Conservation (phyloP, 2,888 invertebrate species). For the Lithophane leautieri region DNA sequence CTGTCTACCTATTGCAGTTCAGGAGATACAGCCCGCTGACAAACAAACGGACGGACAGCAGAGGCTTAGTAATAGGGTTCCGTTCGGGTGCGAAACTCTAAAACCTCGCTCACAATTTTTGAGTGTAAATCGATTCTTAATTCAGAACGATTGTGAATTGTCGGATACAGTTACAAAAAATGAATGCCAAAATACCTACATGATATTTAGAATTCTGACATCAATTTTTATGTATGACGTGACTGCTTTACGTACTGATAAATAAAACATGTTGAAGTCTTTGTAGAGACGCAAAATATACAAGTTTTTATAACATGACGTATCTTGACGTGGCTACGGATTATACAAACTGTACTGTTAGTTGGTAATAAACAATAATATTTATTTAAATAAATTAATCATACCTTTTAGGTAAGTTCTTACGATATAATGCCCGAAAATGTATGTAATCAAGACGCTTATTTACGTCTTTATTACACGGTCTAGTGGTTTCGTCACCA, state of each 20-base stretch:
- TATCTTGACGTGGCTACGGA: neutral
- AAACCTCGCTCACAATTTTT: neutral
- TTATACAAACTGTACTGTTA: slow-evolving; percentile 9
- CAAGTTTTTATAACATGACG: neutral
- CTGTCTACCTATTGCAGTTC: no score
- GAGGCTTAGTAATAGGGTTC: no score
- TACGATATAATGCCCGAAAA: neutral
- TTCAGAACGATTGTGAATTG: neutral
- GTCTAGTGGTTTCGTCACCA: neutral
- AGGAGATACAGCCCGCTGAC: no score
- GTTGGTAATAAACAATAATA: neutral
- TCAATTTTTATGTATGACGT: neutral
- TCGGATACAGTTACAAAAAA: neutral
- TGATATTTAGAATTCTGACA: neutral
- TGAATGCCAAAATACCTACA: neutral
- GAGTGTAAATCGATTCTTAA: neutral
- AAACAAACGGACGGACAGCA: no score
- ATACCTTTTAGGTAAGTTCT: neutral
- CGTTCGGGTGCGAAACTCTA: neutral
- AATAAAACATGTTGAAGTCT: slow-evolving; percentile 5
- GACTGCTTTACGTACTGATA: neutral
- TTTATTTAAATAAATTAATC: neutral
- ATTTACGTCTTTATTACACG: neutral
- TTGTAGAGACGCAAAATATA: slow-evolving; percentile 8
- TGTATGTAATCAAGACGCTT: neutral